These are phyloP conservation scores for Caenorhabditis auriculariae DNA, from an alignment of 2,888 invertebrate species.

Conservation along the genomic window DNA sequence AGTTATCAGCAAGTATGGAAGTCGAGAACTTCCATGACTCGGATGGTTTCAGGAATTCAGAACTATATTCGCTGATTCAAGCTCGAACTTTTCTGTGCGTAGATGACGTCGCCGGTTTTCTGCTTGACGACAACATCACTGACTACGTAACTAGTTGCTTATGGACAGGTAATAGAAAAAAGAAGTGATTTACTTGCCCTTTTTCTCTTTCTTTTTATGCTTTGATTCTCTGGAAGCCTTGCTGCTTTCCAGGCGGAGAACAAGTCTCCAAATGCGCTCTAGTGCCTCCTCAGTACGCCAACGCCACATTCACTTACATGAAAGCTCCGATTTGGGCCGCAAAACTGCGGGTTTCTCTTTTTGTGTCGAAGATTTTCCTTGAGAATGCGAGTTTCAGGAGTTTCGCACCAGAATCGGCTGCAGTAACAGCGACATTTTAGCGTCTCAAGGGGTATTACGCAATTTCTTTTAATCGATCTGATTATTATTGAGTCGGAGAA, in stretches of 20 bases:
- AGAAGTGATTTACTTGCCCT: not conserved
- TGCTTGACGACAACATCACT: conserved; percentile 17
- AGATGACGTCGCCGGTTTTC: conserved; percentile 24
- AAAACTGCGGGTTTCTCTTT: conserved; percentile 3
- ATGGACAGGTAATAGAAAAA: conserved; percentile 30
- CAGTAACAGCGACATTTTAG: not conserved
- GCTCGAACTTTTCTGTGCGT: conserved; percentile 7
- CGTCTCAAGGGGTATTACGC: no score
- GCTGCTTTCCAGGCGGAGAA: conserved; percentile 9
- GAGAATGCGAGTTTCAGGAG: not conserved
- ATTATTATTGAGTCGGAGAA: no score
- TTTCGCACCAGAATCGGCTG: conserved; percentile 7
- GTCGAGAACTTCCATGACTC: not conserved
- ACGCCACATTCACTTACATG: conserved; percentile 6
- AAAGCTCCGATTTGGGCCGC: not conserved
- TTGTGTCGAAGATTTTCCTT: not conserved
- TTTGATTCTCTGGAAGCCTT: no score
- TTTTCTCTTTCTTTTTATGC: no score
- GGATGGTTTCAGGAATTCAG: conserved; percentile 3
- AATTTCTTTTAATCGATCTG: no score
- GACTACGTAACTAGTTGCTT: conserved; percentile 24
- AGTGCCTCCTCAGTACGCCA: conserved; percentile 20
- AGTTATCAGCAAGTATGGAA: not conserved
- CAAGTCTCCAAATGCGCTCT: conserved; percentile 19
- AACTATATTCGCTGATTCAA: not conserved